Evolutionary conservation across 2,888 invertebrate genomes (phyloP).

Genomic region (Bombylius major): DNA sequence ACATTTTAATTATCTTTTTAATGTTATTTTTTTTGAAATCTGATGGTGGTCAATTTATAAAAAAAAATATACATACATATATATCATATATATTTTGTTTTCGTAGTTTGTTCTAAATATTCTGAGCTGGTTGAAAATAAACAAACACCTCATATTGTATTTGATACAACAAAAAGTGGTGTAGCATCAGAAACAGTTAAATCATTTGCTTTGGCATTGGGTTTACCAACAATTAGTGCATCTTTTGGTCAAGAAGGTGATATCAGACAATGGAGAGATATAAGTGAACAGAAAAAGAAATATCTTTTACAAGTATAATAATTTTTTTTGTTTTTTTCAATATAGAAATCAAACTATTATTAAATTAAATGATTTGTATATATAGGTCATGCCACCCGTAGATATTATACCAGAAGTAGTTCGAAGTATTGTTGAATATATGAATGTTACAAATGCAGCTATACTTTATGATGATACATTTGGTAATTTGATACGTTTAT

Average conservation of each 20-base stretch:
- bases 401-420: conserved; percentile 76
- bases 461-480: conserved; percentile 82
- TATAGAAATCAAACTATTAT: background rate
- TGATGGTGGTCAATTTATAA: no score
- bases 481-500: conserved; percentile 38
- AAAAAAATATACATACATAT: no score
- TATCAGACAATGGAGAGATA: conserved; percentile 66
- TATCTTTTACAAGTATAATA: conserved; percentile 53
- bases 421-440: conserved; percentile 62
- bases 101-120: conserved; percentile 58
- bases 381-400: conserved; percentile 51
- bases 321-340: background rate
- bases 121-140: conserved; percentile 49
- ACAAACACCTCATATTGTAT: conserved; percentile 60
- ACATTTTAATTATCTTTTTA: no score
- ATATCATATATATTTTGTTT: background rate
- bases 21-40: no score
- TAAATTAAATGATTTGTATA: no score
- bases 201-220: conserved; percentile 66
- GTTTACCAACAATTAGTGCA: conserved; percentile 69
- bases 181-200: conserved; percentile 74
- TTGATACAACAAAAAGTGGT: conserved; percentile 73
- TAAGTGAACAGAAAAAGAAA: conserved; percentile 54
- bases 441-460: conserved; percentile 84
- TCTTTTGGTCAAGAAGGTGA: conserved; percentile 79